Conservation (phyloP, 35 echinoderm and acorn worm genomes). For the Amphiura filiformis region DNA sequence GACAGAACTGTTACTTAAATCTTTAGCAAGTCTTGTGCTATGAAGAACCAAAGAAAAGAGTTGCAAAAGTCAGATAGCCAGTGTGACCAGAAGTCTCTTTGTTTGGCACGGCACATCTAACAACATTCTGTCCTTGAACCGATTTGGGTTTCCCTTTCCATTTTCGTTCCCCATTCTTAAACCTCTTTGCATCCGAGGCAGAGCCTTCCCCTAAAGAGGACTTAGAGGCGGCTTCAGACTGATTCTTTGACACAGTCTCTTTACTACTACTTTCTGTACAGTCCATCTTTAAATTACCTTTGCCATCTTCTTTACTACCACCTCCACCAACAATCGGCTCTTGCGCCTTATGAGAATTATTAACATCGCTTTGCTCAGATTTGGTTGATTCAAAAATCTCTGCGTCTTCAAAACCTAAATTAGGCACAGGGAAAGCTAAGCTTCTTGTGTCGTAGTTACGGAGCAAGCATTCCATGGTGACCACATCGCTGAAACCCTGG, state of each 20-base stretch:
- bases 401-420: conserved; percentile 39
- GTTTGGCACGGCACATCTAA: conserved; percentile 53
- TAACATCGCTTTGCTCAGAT: neutral
- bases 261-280: neutral
- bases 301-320: conserved; percentile 15
- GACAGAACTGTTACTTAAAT: too few relatives aligned
- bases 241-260: neutral
- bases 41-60: too few relatives aligned
- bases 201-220: conserved; percentile 10
- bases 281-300: neutral
- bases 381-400: neutral
- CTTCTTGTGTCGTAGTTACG: conserved; percentile 69
- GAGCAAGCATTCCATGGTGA: conserved; percentile 77
- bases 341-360: neutral
- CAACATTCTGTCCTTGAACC: neutral
- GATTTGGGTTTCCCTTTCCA: neutral
- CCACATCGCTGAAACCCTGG: conserved; percentile 74
- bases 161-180: neutral
- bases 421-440: conserved; percentile 50
- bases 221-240: neutral
- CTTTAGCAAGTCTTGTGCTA: too few relatives aligned
- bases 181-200: conserved; percentile 5
- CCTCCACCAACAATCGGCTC: too few relatives aligned
- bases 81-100: conserved; percentile 84
- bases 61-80: conserved; percentile 87